Conservation (phyloP, 2,113 vertebrate genomes). For the Calyptommatus sinebrachiatus region DNA sequence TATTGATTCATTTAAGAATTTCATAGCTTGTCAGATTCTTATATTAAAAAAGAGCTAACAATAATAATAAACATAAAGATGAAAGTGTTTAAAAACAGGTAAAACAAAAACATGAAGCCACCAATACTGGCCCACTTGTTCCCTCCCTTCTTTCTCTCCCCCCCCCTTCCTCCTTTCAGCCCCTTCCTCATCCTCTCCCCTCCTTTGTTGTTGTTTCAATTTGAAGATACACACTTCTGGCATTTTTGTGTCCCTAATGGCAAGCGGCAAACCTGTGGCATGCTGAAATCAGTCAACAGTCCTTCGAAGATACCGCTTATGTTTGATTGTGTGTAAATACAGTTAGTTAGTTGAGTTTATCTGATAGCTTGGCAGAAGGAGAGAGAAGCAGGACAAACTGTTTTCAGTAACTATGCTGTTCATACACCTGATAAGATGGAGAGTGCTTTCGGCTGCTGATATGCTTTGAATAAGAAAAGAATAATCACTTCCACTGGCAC, state of each 20-base stretch:
- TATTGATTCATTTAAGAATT: no score
- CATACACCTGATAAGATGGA: constrained; percentile 80
- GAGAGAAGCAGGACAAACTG: constrained; percentile 74
- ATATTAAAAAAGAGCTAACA: not conserved
- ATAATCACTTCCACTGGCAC: constrained; percentile 81
- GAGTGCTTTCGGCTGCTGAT: constrained; percentile 81
- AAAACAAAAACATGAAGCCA: no score
- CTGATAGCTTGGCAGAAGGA: constrained; percentile 76
- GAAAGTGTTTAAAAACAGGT: no score
- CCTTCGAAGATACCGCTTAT: constrained; percentile 63
- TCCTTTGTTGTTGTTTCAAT: constrained; percentile 55
- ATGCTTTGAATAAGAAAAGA: constrained; percentile 83
- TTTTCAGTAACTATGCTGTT: constrained; percentile 80
- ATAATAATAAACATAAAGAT: no score
- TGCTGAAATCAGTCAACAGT: constrained; percentile 43
- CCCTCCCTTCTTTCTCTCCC: not conserved
- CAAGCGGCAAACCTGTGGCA: constrained; percentile 54
- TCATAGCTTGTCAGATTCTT: no score
- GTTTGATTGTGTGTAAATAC: constrained; percentile 80
- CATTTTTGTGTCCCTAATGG: constrained; percentile 57
- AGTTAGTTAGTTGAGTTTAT: constrained; percentile 78
- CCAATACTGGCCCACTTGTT: not conserved
- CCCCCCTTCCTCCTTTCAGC: no score
- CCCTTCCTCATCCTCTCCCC: not conserved
- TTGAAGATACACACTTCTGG: constrained; percentile 39